These are phyloP conservation scores for Littorina saxatilis DNA, from an alignment of 1,140 invertebrate species.

Conservation along the genomic window DNA sequence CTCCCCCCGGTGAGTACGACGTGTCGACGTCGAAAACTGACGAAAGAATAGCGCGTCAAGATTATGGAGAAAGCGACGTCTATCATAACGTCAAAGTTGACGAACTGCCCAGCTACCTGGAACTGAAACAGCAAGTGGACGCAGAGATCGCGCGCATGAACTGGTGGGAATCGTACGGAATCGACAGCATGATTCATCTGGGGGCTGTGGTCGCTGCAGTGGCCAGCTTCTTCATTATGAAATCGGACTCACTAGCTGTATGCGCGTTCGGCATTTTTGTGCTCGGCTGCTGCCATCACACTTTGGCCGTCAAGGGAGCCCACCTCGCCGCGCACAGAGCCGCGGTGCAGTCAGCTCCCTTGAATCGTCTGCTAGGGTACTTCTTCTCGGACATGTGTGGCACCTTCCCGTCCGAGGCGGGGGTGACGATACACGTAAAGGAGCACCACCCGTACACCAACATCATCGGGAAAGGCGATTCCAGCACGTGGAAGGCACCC, in stretches of 20 bases:
- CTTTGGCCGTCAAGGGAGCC: slow-evolving; percentile 57
- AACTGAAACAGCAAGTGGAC: slow-evolving; percentile 55
- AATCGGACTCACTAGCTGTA: slow-evolving; percentile 21
- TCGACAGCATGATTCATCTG: slow-evolving; percentile 59
- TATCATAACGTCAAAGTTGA: slow-evolving; percentile 53
- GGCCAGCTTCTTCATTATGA: slow-evolving; percentile 52
- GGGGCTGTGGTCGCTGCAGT: slow-evolving; percentile 41
- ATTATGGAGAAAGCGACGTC: too few relatives aligned
- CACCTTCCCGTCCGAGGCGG: slow-evolving; percentile 62
- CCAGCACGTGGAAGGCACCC: slow-evolving; percentile 69
- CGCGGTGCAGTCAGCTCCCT: slow-evolving; percentile 42
- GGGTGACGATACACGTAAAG: slow-evolving; percentile 66
- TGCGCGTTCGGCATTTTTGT: slow-evolving; percentile 54
- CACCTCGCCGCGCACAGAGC: slow-evolving; percentile 63
- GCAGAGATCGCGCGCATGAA: slow-evolving; percentile 46
- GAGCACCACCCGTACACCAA: slow-evolving; percentile 73
- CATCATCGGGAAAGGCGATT: slow-evolving; percentile 72
- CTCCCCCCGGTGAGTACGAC: too few relatives aligned
- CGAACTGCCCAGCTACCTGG: slow-evolving; percentile 59
- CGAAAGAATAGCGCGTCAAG: too few relatives aligned
- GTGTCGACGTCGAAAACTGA: too few relatives aligned
- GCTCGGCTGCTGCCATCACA: slow-evolving; percentile 58
- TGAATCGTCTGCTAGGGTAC: slow-evolving; percentile 50
- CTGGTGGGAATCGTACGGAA: slow-evolving; percentile 68
- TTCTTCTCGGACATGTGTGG: slow-evolving; percentile 66